Base-by-base conservation (phyloP, 2,113 vertebrate species). In the Petromus typicus region DNA sequence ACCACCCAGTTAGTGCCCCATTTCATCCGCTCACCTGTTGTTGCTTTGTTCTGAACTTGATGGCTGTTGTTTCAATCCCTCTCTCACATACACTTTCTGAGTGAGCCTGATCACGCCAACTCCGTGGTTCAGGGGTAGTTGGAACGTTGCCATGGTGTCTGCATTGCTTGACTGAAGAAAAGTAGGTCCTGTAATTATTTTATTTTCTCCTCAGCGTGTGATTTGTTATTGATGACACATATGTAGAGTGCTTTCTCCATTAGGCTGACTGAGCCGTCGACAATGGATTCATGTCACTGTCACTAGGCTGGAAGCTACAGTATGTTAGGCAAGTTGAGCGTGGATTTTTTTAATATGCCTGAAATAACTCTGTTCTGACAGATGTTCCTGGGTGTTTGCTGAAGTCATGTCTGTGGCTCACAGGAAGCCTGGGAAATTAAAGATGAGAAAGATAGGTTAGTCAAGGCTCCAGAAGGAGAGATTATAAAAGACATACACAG, bases 141-240 rank as follows among this genome's bases (percentile, higher is more conserved):
- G 95, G 88, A 96, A 75, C 86, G 37, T 67, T 86, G 88, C 96
- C 94, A 84, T 4, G 4, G 59, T 25, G 48, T 80, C 90, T 87
- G 86, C 91, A 54, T 85, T 96, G 93, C 64, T 76, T 79, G 34
- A 78, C 94, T 96, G 86, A 90, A 88, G 92, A 75, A 83, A 93
- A 96, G 79, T 27, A 93, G 87, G 90, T 90, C 76, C 92, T 91
- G 79, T 95, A 92, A 98, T 97, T 96, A 95, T 96, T 98, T 95
- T 89, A 96, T 97, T 95, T 93, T 90, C 88, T 97, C 67, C 92
- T 22, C 90, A 95, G 97, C 86, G 51, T 93, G 95, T 57, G 91
- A 81, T 86, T 90, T 73, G 87, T 89, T 94, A 95, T 61, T 82
- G 63, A 84, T 93, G 93, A 92, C 73, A 93, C 67, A n/a, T 9